These are phyloP conservation scores for Ectropis crepuscularia DNA, from an alignment of 2,888 invertebrate genomes.

Conservation along the genomic window DNA sequence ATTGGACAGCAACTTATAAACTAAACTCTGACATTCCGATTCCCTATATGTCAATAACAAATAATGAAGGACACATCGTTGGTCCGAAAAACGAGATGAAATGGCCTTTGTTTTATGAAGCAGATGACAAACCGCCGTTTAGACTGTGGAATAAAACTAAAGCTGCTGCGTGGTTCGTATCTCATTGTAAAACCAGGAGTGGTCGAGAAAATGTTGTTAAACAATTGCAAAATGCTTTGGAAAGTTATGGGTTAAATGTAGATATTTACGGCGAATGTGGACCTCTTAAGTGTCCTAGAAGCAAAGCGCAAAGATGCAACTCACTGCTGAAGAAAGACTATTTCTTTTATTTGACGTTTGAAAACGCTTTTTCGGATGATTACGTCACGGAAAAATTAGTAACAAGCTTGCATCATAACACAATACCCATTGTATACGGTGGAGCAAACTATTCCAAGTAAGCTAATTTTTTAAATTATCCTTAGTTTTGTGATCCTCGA, in stretches of 20 bases:
- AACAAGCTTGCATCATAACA: constrained; percentile 82
- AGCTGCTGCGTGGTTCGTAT: constrained; percentile 78
- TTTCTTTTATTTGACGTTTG: constrained; percentile 89
- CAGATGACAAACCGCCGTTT: constrained; percentile 49
- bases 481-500: not conserved
- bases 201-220: constrained; percentile 55
- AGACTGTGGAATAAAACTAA: constrained; percentile 63
- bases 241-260: constrained; percentile 57
- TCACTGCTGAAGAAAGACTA: constrained; percentile 82
- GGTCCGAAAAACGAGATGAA: constrained; percentile 63
- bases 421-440: constrained; percentile 88
- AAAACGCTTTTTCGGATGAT: constrained; percentile 88
- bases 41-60: constrained; percentile 63
- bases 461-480: constrained; percentile 16
- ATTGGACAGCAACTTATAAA: constrained; percentile 76
- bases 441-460: constrained; percentile 86
- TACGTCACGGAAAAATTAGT: constrained; percentile 86
- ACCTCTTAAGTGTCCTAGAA: constrained; percentile 55
- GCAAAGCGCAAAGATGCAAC: constrained; percentile 55
- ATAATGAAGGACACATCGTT: constrained; percentile 56
- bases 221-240: constrained; percentile 55
- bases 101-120: constrained; percentile 50
- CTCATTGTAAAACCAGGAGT: constrained; percentile 64
- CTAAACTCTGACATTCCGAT: constrained; percentile 71
- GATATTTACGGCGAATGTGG: constrained; percentile 85